These are phyloP conservation scores for Anthoscopus minutus DNA, from an alignment of 2,113 vertebrate genomes.

Conservation along the genomic window DNA sequence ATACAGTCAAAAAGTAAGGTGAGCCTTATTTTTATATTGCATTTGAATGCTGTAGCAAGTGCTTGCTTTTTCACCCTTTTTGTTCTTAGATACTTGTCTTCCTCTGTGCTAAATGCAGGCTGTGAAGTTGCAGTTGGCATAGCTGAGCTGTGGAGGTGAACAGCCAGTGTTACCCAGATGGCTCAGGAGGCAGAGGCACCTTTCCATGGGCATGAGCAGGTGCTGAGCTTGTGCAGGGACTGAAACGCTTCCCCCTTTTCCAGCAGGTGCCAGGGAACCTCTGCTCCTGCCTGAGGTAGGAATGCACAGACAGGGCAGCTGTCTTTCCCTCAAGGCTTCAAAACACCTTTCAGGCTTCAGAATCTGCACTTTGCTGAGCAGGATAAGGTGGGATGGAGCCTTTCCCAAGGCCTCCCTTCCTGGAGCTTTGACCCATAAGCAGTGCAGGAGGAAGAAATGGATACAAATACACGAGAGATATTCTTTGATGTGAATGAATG, in stretches of 20 bases:
- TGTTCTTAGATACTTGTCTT: background rate
- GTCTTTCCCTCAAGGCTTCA: background rate
- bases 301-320: background rate
- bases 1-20: background rate
- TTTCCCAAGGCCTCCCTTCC: background rate
- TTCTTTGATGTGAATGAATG: background rate
- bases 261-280: background rate
- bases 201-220: rapidly evolving
- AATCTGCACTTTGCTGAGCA: background rate
- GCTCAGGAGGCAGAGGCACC: background rate
- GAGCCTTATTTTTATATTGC: background rate
- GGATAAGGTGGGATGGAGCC: background rate
- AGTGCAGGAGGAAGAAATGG: background rate
- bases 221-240: background rate
- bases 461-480: rapidly evolving
- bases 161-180: background rate
- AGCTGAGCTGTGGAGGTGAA: background rate
- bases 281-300: background rate
- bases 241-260: background rate
- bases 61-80: background rate
- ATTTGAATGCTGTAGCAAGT: background rate
- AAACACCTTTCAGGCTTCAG: background rate
- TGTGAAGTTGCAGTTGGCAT: background rate
- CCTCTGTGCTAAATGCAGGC: background rate
- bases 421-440: background rate